These are phyloP conservation scores for Notothenia rossii DNA, from an alignment of 2,113 vertebrate species.

Conservation along the genomic window DNA sequence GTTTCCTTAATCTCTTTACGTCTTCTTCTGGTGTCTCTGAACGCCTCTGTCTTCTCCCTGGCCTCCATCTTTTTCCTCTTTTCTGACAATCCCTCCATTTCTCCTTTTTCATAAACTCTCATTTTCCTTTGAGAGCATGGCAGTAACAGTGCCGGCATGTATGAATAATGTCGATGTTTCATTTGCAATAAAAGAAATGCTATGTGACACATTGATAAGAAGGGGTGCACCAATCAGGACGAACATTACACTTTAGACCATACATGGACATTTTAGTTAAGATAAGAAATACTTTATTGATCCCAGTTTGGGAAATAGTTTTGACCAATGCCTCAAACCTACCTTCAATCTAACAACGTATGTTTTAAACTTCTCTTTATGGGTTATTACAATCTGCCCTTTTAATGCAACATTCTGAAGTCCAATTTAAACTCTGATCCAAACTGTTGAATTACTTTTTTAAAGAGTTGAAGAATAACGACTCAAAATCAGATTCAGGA, in stretches of 20 bases:
- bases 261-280: background rate
- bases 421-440: too few species aligned
- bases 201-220: background rate
- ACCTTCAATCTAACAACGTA: too few species aligned
- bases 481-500: too few species aligned
- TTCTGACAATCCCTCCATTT: background rate
- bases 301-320: too few species aligned
- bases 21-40: slow-evolving; percentile 10
- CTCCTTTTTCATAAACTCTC: background rate
- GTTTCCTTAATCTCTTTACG: background rate
- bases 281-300: too few species aligned
- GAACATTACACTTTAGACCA: background rate
- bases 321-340: too few species aligned
- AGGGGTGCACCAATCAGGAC: background rate
- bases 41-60: background rate
- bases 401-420: too few species aligned
- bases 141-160: slow-evolving; percentile 6
- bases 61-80: background rate
- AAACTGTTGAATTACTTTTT: too few species aligned
- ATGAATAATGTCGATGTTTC: background rate
- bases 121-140: background rate
- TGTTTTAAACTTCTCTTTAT: too few species aligned
- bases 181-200: background rate
- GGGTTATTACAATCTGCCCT: too few species aligned
- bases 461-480: too few species aligned